Evolutionary conservation across 2,888 invertebrate species (phyloP).

Genomic region (Drosophila mimetica): DNA sequence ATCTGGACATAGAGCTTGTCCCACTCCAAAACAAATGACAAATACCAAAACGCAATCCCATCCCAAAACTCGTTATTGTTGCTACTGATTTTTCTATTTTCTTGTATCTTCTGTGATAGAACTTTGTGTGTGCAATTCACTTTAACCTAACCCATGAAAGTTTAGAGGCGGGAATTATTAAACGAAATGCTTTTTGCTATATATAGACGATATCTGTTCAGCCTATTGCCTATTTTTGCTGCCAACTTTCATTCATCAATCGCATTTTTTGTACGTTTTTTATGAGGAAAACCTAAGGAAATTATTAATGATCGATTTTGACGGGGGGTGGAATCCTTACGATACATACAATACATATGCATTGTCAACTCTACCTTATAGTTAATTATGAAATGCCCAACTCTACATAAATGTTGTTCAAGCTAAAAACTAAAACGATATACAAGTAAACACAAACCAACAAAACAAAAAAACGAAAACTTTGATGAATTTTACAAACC

Average conservation of each 20-base stretch:
- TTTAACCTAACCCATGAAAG: conserved; percentile 35
- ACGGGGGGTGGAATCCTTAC: conserved; percentile 31
- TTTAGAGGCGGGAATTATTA: conserved; percentile 9
- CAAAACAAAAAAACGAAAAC: conserved; percentile 49
- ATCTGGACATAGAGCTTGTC: conserved; percentile 51
- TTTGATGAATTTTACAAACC: conserved; percentile 75
- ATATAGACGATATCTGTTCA: conserved; percentile 38
- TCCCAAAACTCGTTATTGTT: conserved; percentile 28
- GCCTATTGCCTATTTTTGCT: conserved; percentile 61
- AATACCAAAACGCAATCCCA: conserved; percentile 2
- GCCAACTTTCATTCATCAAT: conserved; percentile 42
- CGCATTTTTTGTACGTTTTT: conserved; percentile 46
- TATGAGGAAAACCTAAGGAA: conserved; percentile 5
- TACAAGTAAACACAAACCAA: conserved; percentile 35
- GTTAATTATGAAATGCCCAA: conserved; percentile 64
- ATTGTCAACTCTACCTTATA: conserved; percentile 63
- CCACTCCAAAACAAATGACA: background rate
- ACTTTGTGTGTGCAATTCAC: conserved; percentile 64
- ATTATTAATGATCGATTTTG: conserved; percentile 15
- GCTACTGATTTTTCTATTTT: conserved; percentile 27
- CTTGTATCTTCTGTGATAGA: conserved; percentile 73
- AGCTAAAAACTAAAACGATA: conserved; percentile 46
- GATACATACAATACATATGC: conserved; percentile 60
- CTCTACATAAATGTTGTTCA: conserved; percentile 77
- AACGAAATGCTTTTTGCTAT: conserved; percentile 38